Percentiles rank a stretch among this genome's conserved stretches.
Evolutionary conservation across 2,888 invertebrate genomes (phyloP).

Genomic region (Thumatha senex): DNA sequence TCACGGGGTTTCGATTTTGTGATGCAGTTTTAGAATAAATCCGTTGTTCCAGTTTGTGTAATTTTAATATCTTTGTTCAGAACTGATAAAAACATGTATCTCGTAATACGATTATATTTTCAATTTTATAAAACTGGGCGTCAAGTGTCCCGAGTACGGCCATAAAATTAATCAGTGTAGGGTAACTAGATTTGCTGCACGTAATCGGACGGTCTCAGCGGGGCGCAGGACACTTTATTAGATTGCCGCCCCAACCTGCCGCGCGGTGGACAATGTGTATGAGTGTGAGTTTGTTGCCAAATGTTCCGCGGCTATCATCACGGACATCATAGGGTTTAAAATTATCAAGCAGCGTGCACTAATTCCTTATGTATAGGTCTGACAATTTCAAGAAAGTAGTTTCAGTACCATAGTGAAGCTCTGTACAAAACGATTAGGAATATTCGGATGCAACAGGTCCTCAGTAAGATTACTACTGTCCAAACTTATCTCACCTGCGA

Average conservation of each 20-base stretch:
- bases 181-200: slow-evolving; percentile 76
- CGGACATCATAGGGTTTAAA: slow-evolving; percentile 15
- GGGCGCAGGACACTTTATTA: slow-evolving; percentile 76
- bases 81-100: slow-evolving; percentile 21
- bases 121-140: slow-evolving; percentile 61
- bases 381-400: too few relatives aligned
- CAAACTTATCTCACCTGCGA: neutral
- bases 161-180: slow-evolving; percentile 79
- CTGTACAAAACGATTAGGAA: neutral
- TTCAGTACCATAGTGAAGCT: neutral
- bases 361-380: too few relatives aligned
- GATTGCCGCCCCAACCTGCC: slow-evolving; percentile 79
- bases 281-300: slow-evolving; percentile 34
- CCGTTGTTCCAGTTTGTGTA: neutral
- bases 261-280: slow-evolving; percentile 30
- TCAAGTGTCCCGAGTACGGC: slow-evolving; percentile 53
- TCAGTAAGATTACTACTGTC: neutral
- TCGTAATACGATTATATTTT: slow-evolving; percentile 58
- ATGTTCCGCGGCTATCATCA: slow-evolving; percentile 20
- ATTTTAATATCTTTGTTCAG: too few relatives aligned
- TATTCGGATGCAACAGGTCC: neutral
- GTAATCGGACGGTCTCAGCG: slow-evolving; percentile 77
- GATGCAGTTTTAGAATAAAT: neutral
- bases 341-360: neutral
- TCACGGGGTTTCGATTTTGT: neutral